Percentiles rank a stretch among this genome's conserved stretches.
Conservation (phyloP, 2,888 invertebrate species). For the Carcina quercana region DNA sequence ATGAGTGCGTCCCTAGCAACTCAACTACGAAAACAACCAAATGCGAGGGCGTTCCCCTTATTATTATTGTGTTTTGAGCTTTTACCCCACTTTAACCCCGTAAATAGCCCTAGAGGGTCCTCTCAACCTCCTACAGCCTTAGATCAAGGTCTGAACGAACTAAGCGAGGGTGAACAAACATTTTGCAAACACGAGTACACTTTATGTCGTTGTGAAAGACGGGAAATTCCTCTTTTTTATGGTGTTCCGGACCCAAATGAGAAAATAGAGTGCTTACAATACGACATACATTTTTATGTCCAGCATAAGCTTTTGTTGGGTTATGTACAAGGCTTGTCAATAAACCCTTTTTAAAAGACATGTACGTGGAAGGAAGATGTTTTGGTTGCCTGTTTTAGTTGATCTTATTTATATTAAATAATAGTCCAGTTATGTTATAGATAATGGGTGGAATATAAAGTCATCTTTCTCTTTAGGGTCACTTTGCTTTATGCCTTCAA, state of each 20-base stretch:
- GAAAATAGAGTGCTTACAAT: conserved; percentile 1
- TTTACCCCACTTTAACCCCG: conserved; percentile 5
- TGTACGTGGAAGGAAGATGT: too few relatives aligned
- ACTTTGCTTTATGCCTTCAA: too few relatives aligned
- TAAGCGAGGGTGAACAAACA: conserved; percentile 15
- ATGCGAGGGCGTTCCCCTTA: background rate
- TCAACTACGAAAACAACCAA: too few relatives aligned
- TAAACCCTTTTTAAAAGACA: too few relatives aligned
- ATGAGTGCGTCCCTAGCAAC: too few relatives aligned
- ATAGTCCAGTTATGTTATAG: too few relatives aligned
- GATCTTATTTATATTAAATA: too few relatives aligned
- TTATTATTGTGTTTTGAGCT: conserved; percentile 4
- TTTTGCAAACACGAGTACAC: background rate
- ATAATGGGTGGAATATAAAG: too few relatives aligned
- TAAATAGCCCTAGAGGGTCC: conserved; percentile 6
- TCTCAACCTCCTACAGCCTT: conserved; percentile 2
- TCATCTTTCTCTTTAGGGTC: too few relatives aligned
- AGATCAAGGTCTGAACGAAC: conserved; percentile 5
- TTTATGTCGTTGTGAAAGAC: conserved; percentile 2
- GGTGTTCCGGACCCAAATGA: conserved; percentile 2
- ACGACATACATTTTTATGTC: conserved; percentile 1
- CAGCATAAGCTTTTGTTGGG: too few relatives aligned
- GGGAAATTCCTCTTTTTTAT: conserved; percentile 5
- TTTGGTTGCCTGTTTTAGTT: too few relatives aligned
- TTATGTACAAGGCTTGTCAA: too few relatives aligned